Percentiles rank a stretch among this genome's conserved stretches.
phyloP scores from a whole-genome alignment of 2,888 invertebrate genomes.

The Carterocephalus palaemon region DNA sequence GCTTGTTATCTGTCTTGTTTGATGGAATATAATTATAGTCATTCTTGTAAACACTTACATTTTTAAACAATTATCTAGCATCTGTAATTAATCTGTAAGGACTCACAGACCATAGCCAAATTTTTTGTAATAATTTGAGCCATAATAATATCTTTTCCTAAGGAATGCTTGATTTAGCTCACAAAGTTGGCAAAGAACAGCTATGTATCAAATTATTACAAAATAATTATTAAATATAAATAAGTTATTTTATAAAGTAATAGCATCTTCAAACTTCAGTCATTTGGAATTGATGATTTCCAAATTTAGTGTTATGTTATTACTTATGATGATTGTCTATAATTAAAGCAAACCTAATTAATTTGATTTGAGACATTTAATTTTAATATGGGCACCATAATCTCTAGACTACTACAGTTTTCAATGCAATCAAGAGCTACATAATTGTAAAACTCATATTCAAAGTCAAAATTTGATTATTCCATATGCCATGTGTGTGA shows the following conservation, averaged over 20 bases:
- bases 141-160: slow-evolving; percentile 20
- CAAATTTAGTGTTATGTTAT: slow-evolving; percentile 19
- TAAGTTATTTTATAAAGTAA: slow-evolving; percentile 23
- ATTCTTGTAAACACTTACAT: slow-evolving; percentile 15
- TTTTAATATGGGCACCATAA: slow-evolving; percentile 22
- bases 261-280: slow-evolving; percentile 26
- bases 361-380: slow-evolving; percentile 21
- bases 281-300: slow-evolving; percentile 22
- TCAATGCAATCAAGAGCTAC: slow-evolving; percentile 18
- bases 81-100: slow-evolving; percentile 12
- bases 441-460: slow-evolving; percentile 15
- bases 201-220: slow-evolving; percentile 24
- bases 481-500: slow-evolving; percentile 10
- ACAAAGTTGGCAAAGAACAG: slow-evolving; percentile 16
- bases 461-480: slow-evolving; percentile 14
- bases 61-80: slow-evolving; percentile 24
- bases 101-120: slow-evolving; percentile 17
- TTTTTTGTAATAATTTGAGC: slow-evolving; percentile 22
- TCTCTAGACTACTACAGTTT: slow-evolving; percentile 19
- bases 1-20: slow-evolving; percentile 37
- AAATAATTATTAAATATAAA: slow-evolving; percentile 20
- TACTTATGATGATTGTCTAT: slow-evolving; percentile 20
- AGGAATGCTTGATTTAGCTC: slow-evolving; percentile 22
- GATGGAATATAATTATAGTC: slow-evolving; percentile 23
- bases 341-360: slow-evolving; percentile 23